These are phyloP conservation scores for Drosophila sucinea DNA, from an alignment of 1,140 invertebrate species.

Conservation along the genomic window DNA sequence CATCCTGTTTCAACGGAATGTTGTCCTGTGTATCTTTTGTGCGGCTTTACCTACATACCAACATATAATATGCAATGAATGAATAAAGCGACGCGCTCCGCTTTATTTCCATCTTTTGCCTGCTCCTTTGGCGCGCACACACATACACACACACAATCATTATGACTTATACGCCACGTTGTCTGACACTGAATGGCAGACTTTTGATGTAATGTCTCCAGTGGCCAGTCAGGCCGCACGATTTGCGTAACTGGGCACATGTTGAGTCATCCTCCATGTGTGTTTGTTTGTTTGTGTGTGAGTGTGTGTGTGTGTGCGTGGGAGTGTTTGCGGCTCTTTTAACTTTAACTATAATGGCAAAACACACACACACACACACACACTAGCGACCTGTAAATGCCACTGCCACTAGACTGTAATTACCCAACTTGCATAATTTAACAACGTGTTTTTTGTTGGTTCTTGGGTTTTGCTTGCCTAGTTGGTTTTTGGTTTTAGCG, in stretches of 20 bases:
- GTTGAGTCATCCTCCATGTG: constrained; percentile 58
- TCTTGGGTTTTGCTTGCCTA: constrained; percentile 3
- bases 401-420: constrained; percentile 60
- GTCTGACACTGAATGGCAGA: constrained; percentile 57
- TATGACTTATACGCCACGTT: constrained; percentile 66
- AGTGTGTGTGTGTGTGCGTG: constrained; percentile 24
- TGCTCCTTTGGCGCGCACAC: constrained; percentile 2
- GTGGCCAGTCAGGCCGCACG: constrained; percentile 56
- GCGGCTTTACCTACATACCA: constrained; percentile 48
- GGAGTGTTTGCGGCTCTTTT: constrained; percentile 41
- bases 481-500: constrained; percentile 11
- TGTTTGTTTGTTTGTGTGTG: constrained; percentile 3
- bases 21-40: constrained; percentile 24
- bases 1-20: neutral
- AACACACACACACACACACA: constrained; percentile 35
- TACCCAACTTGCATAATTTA: constrained; percentile 70
- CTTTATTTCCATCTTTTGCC: constrained; percentile 48
- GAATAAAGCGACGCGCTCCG: constrained; percentile 62
- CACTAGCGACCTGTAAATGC: constrained; percentile 12
- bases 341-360: constrained; percentile 49
- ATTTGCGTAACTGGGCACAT: constrained; percentile 75
- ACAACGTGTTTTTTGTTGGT: constrained; percentile 26
- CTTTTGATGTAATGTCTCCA: constrained; percentile 68
- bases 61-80: constrained; percentile 51
- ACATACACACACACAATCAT: neutral